Evolutionary conservation across 2,888 invertebrate species (phyloP).

Genomic region (Phengaris alcon): DNA sequence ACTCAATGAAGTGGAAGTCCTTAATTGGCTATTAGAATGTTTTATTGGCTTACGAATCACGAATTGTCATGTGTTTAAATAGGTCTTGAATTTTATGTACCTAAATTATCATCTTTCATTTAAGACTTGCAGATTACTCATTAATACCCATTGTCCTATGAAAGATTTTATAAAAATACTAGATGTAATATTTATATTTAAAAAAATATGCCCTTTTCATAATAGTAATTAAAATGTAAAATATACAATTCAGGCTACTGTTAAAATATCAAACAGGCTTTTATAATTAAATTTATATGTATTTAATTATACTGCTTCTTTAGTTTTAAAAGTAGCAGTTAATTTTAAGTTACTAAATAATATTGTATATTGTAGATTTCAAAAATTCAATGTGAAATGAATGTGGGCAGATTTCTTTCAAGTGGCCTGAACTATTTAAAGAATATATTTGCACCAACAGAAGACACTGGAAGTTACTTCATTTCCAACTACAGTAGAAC

Average conservation of each 20-base stretch:
- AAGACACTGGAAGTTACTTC: slow-evolving; percentile 6
- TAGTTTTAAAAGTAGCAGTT: neutral
- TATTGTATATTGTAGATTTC: neutral
- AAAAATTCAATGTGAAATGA: slow-evolving; percentile 17
- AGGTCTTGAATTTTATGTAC: neutral
- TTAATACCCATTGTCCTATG: neutral
- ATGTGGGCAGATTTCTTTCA: slow-evolving; percentile 6
- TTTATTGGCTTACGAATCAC: slow-evolving; percentile 13
- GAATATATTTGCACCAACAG: slow-evolving; percentile 18
- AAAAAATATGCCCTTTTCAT: no score
- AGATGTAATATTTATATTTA: no score
- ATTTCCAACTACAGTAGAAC: neutral
- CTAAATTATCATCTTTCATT: neutral
- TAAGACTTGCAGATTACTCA: neutral
- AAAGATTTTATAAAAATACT: neutral
- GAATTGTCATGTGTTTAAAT: neutral
- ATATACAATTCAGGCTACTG: no score
- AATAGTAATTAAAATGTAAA: no score
- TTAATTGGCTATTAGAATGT: slow-evolving; percentile 4
- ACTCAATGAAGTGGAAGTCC: slow-evolving; percentile 10
- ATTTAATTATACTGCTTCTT: no score
- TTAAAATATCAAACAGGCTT: neutral
- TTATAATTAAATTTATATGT: neutral
- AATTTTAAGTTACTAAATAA: neutral
- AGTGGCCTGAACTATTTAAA: slow-evolving; percentile 8